Evolutionary conservation across 2,113 vertebrate genomes (phyloP).

Genomic region (Oncorhynchus keta): DNA sequence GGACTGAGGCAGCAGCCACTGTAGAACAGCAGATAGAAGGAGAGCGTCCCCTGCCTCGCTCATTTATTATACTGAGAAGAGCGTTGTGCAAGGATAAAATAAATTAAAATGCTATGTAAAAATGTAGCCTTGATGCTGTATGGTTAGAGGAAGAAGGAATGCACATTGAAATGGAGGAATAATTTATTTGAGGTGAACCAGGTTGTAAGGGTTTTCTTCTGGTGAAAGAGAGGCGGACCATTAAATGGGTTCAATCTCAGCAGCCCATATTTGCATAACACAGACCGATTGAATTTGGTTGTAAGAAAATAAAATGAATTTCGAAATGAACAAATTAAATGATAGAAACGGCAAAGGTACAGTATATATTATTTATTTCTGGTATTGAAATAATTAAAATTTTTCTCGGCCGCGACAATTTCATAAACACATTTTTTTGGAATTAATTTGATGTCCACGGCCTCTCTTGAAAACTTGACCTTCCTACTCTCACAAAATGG

Average conservation of each 20-base stretch:
- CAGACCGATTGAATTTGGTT: conserved; percentile 72
- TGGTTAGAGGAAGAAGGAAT: conserved; percentile 57
- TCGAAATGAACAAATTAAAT: conserved; percentile 65
- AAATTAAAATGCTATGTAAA: conserved; percentile 67
- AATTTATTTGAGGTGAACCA: conserved; percentile 43
- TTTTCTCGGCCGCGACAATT: conserved; percentile 44
- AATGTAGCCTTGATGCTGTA: conserved; percentile 74
- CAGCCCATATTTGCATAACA: conserved; percentile 73
- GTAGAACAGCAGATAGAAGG: conserved; percentile 26
- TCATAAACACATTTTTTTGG: conserved; percentile 56
- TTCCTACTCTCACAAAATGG: neutral
- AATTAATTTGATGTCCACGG: conserved; percentile 50
- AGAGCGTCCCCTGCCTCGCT: conserved; percentile 51
- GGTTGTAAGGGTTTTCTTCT: conserved; percentile 11
- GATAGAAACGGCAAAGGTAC: conserved; percentile 56
- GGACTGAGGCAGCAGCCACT: conserved; percentile 19
- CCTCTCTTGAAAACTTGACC: conserved; percentile 21
- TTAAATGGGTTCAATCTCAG: conserved; percentile 72
- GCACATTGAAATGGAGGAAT: conserved; percentile 48
- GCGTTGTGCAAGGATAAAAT: conserved; percentile 64
- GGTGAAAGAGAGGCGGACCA: no score
- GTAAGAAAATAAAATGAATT: conserved; percentile 63
- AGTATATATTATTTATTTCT: conserved; percentile 65
- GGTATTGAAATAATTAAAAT: conserved; percentile 69
- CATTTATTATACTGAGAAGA: conserved; percentile 49